Percentiles rank a stretch among this genome's conserved stretches.
Conservation (phyloP, 2,888 invertebrate genomes). For the Phyllotreta cruciferae region DNA sequence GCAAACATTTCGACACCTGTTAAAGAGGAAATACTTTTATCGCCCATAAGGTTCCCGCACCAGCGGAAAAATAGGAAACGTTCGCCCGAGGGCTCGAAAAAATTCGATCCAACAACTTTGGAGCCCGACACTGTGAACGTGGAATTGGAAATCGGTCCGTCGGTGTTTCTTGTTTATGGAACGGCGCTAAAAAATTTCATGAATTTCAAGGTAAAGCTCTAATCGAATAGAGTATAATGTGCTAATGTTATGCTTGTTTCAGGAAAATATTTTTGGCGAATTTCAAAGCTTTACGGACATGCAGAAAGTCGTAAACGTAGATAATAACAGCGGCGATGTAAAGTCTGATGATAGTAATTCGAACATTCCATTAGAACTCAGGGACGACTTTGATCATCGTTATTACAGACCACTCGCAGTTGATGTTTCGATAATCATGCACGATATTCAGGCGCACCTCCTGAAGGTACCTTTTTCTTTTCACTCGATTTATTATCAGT, state of each 20-base stretch:
- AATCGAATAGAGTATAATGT: neutral
- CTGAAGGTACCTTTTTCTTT: conserved; percentile 67
- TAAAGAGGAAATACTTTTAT: conserved; percentile 89
- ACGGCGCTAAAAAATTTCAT: conserved; percentile 89
- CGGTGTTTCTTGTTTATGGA: conserved; percentile 89
- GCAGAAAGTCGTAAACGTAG: conserved; percentile 66
- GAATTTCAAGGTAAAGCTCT: conserved; percentile 72
- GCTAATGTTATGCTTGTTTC: conserved; percentile 40
- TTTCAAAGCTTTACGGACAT: conserved; percentile 94
- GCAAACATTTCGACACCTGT: conserved; percentile 94
- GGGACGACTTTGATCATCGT: conserved; percentile 84
- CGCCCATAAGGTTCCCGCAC: conserved; percentile 89
- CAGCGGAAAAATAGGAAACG: conserved; percentile 57
- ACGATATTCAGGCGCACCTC: conserved; percentile 94
- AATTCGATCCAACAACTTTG: conserved; percentile 87
- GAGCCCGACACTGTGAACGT: conserved; percentile 89
- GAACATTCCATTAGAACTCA: conserved; percentile 77
- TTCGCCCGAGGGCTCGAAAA: conserved; percentile 67
- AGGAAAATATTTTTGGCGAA: conserved; percentile 97
- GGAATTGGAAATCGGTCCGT: conserved; percentile 94
- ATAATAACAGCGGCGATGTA: conserved; percentile 59
- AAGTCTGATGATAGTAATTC: conserved; percentile 71
- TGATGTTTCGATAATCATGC: conserved; percentile 89
- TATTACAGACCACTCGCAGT: conserved; percentile 90
- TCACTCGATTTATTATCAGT: neutral